Percentiles rank a stretch among this genome's conserved stretches.
phyloP scores from a whole-genome alignment of 2,797 vertebrate species.

The Spea hammondii region DNA sequence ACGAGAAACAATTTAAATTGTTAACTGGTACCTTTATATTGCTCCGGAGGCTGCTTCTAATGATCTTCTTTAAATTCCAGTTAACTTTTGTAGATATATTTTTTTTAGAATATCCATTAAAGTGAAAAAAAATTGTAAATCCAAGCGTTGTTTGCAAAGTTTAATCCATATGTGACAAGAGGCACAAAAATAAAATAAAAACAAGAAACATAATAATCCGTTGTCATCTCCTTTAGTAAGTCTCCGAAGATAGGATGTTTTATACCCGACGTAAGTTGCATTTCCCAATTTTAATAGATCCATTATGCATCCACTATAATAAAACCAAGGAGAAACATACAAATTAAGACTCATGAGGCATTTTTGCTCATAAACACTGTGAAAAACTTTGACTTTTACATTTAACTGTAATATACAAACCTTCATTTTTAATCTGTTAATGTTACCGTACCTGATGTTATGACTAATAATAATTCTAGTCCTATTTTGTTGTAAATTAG shows the following conservation, averaged over 20 bases:
- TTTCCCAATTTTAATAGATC: slow-evolving; percentile 13
- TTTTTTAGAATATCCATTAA: slow-evolving; percentile 1
- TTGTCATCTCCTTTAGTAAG: background rate
- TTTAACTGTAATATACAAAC: no score
- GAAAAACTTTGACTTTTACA: background rate
- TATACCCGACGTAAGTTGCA: background rate
- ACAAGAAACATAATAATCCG: background rate
- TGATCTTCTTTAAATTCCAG: slow-evolving; percentile 11
- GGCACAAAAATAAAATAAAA: background rate
- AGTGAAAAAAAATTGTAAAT: slow-evolving; percentile 29
- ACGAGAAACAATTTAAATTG: background rate
- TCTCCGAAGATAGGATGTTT: background rate
- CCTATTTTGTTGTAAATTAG: no score
- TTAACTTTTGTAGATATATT: background rate
- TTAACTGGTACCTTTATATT: slow-evolving; percentile 24
- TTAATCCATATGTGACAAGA: slow-evolving; percentile 16
- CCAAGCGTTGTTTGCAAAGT: slow-evolving; percentile 22
- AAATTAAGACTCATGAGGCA: background rate
- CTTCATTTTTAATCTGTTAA: no score
- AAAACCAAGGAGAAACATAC: background rate
- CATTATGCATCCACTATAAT: background rate
- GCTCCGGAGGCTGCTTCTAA: background rate
- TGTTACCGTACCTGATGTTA: no score
- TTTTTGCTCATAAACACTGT: background rate
- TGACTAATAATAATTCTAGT: no score